Evolutionary conservation across 2,797 vertebrate species (phyloP).

Genomic region (Balearica regulorum): DNA sequence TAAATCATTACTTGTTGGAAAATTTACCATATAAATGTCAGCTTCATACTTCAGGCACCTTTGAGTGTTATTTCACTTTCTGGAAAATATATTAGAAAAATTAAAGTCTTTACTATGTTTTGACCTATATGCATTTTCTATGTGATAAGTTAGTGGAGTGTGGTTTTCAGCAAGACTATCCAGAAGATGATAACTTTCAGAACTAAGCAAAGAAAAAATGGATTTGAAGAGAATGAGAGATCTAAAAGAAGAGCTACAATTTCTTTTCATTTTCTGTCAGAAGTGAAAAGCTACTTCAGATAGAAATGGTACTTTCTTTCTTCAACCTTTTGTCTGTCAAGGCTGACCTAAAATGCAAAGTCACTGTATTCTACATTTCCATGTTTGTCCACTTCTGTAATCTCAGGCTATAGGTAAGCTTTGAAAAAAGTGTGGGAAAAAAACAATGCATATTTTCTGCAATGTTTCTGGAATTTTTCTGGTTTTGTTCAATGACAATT

Average conservation of each 20-base stretch:
- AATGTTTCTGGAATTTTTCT: not conserved
- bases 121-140: not conserved
- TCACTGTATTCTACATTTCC: not conserved
- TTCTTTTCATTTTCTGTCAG: not conserved
- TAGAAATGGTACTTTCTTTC: not conserved
- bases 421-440: not conserved
- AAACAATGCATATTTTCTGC: not conserved
- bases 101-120: not conserved
- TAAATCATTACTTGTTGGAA: not conserved
- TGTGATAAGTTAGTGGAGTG: not conserved
- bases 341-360: not conserved
- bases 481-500: not conserved
- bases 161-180: not conserved
- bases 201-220: not conserved
- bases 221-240: not conserved
- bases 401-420: not conserved
- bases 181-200: not conserved
- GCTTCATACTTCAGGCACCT: not conserved
- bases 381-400: not conserved
- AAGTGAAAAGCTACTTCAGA: not conserved
- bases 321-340: not conserved
- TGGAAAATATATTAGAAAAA: not conserved
- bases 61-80: not conserved
- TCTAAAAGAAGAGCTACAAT: not conserved
- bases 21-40: not conserved